Percentiles rank a stretch among this genome's conserved stretches.
Evolutionary conservation across 2,797 vertebrate genomes (phyloP).

Genomic region (Arrhamphus sclerolepis): DNA sequence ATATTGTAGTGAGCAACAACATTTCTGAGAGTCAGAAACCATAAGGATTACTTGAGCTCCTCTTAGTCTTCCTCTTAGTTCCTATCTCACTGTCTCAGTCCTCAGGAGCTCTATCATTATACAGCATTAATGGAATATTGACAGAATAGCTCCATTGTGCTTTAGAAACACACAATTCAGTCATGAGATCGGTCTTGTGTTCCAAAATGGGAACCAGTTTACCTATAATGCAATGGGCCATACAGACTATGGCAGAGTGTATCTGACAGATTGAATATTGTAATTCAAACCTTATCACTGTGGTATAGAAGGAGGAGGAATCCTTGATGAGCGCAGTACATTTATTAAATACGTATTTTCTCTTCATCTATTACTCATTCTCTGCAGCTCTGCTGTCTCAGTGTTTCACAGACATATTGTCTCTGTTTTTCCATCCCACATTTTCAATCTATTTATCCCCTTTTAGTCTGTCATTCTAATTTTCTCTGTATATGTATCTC

Average conservation of each 20-base stretch:
- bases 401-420: constrained; percentile 3
- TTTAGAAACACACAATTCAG: constrained; percentile 58
- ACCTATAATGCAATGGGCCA: constrained; percentile 28
- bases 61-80: constrained; percentile 48
- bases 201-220: constrained; percentile 54
- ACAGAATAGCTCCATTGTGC: constrained; percentile 57
- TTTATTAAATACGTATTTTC: constrained; percentile 40
- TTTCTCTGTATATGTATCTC: constrained; percentile 12
- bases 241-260: constrained; percentile 28
- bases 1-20: constrained; percentile 45
- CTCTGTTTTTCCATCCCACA: constrained; percentile 14
- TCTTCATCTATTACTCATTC: constrained; percentile 14
- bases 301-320: constrained; percentile 21
- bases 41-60: constrained; percentile 57
- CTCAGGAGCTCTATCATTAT: constrained; percentile 63
- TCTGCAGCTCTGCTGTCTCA: constrained; percentile 20
- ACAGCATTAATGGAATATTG: constrained; percentile 70
- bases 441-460: constrained; percentile 27
- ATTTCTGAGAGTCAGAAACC: constrained; percentile 39
- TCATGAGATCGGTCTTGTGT: constrained; percentile 41
- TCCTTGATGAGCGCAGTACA: constrained; percentile 46
- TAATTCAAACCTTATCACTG: constrained; percentile 60
- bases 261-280: constrained; percentile 52
- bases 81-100: constrained; percentile 34
- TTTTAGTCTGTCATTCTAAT: constrained; percentile 14